Base-by-base conservation (phyloP, 2,888 invertebrate genomes). In the Cerastoderma edule region DNA sequence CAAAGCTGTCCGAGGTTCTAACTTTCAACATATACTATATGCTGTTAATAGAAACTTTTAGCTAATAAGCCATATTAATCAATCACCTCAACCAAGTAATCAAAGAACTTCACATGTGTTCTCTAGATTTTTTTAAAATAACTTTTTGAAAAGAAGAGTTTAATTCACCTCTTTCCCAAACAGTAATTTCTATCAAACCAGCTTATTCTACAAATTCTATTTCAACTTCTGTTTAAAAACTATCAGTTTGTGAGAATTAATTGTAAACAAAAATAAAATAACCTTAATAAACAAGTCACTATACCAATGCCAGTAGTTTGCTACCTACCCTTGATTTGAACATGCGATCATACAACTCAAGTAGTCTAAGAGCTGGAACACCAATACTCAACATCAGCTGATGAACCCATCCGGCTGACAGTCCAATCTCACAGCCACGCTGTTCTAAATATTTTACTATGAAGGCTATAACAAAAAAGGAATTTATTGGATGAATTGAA, bases 321-420 rank as follows among this genome's bases (percentile, higher is more conserved):
- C 44, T 30, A 80, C 86, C 76, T 86, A 93, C 93, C 89, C 90
- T 91, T 24, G 91, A 91, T 81, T 90, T 92, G 83, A 89, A 91
- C 63, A 92, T 86, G 71, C 91, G 95, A 88, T 96, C 96, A 92
- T 98, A 98, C 80, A 96, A 95, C 87, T 96, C 95, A 84, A 97
- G 93, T 2, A 98, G 94, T 88, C 95, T 95, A 88, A 96, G 95
- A 76, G 96, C 94, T 22, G 96, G 95, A 33, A 97, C 95, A 67
- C 96, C 96, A 88, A 97, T 95, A 72, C 95, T 95, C 67, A 96
- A 93, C 88, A 98, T 94, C 2, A 96, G 95, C 86, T 94, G 95
- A 80, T 96, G 96, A 69, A 98, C 96, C 93, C 96, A 95, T 33
- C 89, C 85, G 3, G 86, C 80, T 39, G 92, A 90, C 56, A 93